Base-by-base conservation (phyloP, 64 coral and sea anemone species). In the Montipora cactus region DNA sequence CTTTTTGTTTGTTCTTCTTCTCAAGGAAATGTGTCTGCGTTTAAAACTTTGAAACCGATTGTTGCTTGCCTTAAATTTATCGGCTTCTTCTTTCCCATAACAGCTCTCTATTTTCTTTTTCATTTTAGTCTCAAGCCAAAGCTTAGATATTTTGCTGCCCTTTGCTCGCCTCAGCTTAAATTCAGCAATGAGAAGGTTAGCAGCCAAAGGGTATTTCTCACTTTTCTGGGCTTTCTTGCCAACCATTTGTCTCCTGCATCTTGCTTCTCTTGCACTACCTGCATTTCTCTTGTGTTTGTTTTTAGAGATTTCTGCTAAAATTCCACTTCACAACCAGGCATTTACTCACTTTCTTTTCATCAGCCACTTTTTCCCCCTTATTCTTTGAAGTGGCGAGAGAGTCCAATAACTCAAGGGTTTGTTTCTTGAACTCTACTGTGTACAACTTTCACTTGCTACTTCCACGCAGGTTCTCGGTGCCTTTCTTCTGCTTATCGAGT, bases 271-370 rank as follows among this genome's bases (percentile, higher is more conserved):
- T 49, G 47, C 73, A 88, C 47, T 57, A 16, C 83, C 91, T 67
- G 91, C 59, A 80, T 93, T 88, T 87, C 46, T 73, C 53, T 88
- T 93, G 20, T 80, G 74, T 88, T 93, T 93, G 81, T 93, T 93
- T 79, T 79, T 67, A 61, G 91, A 57, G 28, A 73, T n/a, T 76
- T 69, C 75, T 53, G 2, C 72, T 78, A 75, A 74, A 28, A 74
- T 74, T 74, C 86, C 79, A 62, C 92, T 68, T 92, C 70, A 19
- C 14, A 64, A 64, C 61, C 11, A 64, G 61, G 61, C 61, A 64
- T 16, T 64, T 64, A 16, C 61, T 64, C 14, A 64, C 14, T 16
- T 64, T 4, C 61, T 64, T 64, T 16, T 12, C 61, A 14, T 64
- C 9, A 59, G 90, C 90, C 55, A 72, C 84, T 88, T 93, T 93